phyloP scores from a whole-genome alignment of 2,113 vertebrate species.

The Hemicordylus capensis region DNA sequence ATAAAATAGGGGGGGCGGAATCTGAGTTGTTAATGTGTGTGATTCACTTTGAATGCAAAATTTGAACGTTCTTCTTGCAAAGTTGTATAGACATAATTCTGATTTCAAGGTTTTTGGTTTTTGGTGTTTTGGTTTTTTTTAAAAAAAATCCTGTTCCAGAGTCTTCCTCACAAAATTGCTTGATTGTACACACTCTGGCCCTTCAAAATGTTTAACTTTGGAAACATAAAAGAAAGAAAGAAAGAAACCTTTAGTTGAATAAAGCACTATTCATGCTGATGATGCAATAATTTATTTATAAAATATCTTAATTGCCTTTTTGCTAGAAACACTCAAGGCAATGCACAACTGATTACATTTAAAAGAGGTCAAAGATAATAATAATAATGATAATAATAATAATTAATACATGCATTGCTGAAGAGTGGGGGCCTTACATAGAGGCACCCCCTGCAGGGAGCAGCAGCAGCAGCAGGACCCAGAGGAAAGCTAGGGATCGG shows the following conservation, averaged over 20 bases:
- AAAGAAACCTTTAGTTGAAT: neutral
- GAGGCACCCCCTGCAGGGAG: too few species aligned
- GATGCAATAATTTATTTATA: neutral
- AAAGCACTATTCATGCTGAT: neutral
- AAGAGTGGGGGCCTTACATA: too few species aligned
- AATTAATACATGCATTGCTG: too few species aligned
- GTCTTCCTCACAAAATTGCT: neutral
- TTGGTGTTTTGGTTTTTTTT: too few species aligned
- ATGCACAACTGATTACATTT: neutral
- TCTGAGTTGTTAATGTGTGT: neutral
- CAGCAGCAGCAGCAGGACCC: too few species aligned
- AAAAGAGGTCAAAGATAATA: neutral
- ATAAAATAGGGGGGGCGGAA: neutral
- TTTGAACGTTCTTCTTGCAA: neutral
- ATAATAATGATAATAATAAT: neutral
- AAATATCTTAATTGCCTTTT: constrained; percentile 6
- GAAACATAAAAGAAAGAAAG: too few species aligned
- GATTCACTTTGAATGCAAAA: neutral
- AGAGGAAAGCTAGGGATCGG: too few species aligned
- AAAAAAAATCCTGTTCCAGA: neutral
- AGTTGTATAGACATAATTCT: neutral
- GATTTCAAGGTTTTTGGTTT: neutral
- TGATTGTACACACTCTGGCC: neutral
- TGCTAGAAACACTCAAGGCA: neutral
- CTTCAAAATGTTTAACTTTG: neutral